Evolutionary conservation across 2,888 invertebrate genomes (phyloP).

Genomic region (Embidobia sp.): DNA sequence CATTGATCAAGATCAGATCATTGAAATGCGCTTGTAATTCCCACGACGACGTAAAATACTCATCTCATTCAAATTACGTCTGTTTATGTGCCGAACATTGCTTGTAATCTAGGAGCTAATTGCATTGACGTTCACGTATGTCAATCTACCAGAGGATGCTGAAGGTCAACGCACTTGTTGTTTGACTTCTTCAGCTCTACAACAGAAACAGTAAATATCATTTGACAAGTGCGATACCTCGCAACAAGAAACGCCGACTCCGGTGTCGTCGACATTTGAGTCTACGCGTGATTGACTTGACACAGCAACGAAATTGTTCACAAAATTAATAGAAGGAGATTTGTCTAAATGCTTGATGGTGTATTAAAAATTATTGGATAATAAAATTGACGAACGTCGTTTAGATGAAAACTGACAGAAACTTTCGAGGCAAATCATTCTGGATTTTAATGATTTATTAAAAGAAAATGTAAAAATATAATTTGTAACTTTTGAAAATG

Average conservation of each 20-base stretch:
- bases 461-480: too few relatives aligned
- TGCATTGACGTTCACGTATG: slow-evolving; percentile 27
- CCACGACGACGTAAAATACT: slow-evolving; percentile 17
- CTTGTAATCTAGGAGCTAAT: slow-evolving; percentile 35
- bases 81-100: slow-evolving; percentile 18
- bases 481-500: too few relatives aligned
- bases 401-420: too few relatives aligned
- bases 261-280: too few relatives aligned
- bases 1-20: slow-evolving; percentile 15
- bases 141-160: slow-evolving; percentile 31
- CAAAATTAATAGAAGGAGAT: too few relatives aligned
- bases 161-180: slow-evolving; percentile 38
- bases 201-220: slow-evolving; percentile 15
- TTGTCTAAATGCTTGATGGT: too few relatives aligned
- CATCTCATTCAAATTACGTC: slow-evolving; percentile 19
- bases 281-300: too few relatives aligned
- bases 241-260: not conserved
- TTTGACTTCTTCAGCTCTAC: slow-evolving; percentile 4
- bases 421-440: too few relatives aligned
- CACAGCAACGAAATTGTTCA: too few relatives aligned
- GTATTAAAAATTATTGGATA: too few relatives aligned
- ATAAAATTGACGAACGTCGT: too few relatives aligned
- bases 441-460: too few relatives aligned
- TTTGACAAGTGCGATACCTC: slow-evolving; percentile 13
- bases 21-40: slow-evolving; percentile 17